Evolutionary conservation across 1,140 invertebrate genomes (phyloP), one percentile per base, ranked within the genome.

Genomic region (Zaprionus camerounensis): DNA sequence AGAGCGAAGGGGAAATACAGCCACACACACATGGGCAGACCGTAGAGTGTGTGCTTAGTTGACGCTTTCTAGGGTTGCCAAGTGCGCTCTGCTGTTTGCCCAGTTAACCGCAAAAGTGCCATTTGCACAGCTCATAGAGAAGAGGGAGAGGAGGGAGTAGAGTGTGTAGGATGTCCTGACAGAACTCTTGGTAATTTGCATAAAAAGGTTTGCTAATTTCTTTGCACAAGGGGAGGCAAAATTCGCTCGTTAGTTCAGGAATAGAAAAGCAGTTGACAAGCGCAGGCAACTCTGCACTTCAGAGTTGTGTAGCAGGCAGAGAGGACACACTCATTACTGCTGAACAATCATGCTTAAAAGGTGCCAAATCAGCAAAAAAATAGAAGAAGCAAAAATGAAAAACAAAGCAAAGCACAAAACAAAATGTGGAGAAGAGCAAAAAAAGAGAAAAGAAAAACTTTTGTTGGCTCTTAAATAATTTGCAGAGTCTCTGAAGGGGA

Each of bases 131-230:
- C 53, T 56, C 28, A 15, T n/a, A 34, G 44, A 20, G 15, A 11
- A 20, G 26, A 26, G 28, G 17, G 22, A 20, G 31, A 49, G 34
- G 20, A 17, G 28, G 17, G 13, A 34, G 31, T 44, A 0, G 2
- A 1, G 64, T 13, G 62, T 11, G 57, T n/a, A n/a, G 56, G 2
- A 46, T 46, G 41, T 46, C n/a, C 56, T 51, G 17, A 12, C 44
- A 61, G 59, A n/a, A 34, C 81, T 67, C 55, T 64, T 68, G 53
- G 79, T 77, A 79, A 90, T 88, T 88, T 88, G 84, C 84, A 88
- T 90, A 88, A 88, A 88, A 90, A 90, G 84, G 84, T 88, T 88
- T 79, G 80, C 66, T 83, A 78, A 84, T 90, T 88, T 77, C 63
- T 79, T 80, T 83, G 64, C 28, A 71, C 53, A 44, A 17, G 1